Conservation (phyloP, 2,113 vertebrate genomes). For the Camelus dromedarius region DNA sequence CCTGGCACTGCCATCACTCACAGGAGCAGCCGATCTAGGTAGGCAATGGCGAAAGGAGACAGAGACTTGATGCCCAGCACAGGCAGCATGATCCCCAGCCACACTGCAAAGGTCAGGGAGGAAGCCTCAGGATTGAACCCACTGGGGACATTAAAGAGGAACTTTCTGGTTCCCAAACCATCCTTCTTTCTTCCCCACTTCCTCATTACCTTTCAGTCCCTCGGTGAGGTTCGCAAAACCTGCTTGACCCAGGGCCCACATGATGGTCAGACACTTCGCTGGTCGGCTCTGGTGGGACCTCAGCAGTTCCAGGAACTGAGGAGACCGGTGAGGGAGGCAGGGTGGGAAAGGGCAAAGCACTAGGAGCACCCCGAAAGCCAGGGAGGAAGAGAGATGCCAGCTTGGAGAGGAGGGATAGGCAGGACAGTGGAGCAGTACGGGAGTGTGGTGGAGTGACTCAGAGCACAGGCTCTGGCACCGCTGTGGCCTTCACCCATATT, state of each 20-base stretch:
- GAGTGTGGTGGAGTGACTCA: rapidly evolving
- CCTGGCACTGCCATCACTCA: constrained; percentile 85
- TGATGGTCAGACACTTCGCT: constrained; percentile 94
- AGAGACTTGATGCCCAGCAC: constrained; percentile 96
- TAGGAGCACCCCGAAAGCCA: neutral
- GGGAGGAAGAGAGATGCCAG: rapidly evolving
- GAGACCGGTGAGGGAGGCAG: neutral
- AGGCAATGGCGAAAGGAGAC: constrained; percentile 94
- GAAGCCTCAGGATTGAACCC: neutral
- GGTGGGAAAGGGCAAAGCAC: neutral
- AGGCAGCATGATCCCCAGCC: constrained; percentile 97
- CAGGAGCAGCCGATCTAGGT: constrained; percentile 95
- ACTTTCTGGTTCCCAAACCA: neutral
- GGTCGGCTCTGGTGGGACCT: constrained; percentile 94
- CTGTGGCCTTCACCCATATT: neutral
- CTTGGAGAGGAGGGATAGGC: neutral
- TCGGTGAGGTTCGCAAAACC: constrained; percentile 94
- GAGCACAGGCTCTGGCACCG: neutral
- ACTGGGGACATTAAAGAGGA: neutral
- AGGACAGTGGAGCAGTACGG: neutral
- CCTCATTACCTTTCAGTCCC: constrained; percentile 92
- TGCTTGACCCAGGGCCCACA: constrained; percentile 97
- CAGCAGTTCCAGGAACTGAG: constrained; percentile 94
- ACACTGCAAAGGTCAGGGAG: constrained; percentile 87
- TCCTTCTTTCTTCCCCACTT: neutral